Percentiles rank a stretch among this genome's conserved stretches.
Evolutionary conservation across 92 coral and sea anemone genomes (phyloP).

Genomic region (Pocillopora grandis): DNA sequence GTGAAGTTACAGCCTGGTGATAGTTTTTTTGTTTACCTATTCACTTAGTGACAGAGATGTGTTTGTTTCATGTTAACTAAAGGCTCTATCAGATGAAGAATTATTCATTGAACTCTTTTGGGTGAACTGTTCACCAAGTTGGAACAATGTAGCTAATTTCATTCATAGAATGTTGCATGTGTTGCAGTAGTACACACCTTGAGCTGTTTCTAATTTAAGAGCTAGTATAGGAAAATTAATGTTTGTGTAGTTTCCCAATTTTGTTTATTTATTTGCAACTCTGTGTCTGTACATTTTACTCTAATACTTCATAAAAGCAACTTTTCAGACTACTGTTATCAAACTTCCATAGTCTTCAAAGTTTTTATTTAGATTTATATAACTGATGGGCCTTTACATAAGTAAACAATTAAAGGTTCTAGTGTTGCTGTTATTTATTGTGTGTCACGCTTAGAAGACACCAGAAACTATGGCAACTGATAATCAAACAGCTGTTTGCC

Average conservation of each 20-base stretch:
- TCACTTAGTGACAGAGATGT: not conserved
- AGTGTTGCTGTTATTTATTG: too few species aligned
- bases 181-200: conserved; percentile 4
- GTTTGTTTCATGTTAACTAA: not conserved
- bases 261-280: conserved; percentile 3
- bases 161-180: not conserved
- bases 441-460: too few species aligned
- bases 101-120: not conserved
- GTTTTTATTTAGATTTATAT: too few species aligned
- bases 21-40: not conserved
- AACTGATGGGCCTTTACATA: too few species aligned
- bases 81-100: not conserved
- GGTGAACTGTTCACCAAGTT: not conserved
- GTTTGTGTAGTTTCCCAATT: conserved; percentile 2
- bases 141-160: not conserved
- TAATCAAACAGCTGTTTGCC: too few species aligned
- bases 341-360: too few species aligned
- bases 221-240: conserved; percentile 4
- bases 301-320: not conserved
- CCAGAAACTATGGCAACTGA: too few species aligned
- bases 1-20: not conserved
- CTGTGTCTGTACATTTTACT: not conserved
- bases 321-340: not conserved
- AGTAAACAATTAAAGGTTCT: too few species aligned
- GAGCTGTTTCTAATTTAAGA: conserved; percentile 7